phyloP scores from a whole-genome alignment of 2,888 invertebrate species.

The Lasioglossum figueresi region DNA sequence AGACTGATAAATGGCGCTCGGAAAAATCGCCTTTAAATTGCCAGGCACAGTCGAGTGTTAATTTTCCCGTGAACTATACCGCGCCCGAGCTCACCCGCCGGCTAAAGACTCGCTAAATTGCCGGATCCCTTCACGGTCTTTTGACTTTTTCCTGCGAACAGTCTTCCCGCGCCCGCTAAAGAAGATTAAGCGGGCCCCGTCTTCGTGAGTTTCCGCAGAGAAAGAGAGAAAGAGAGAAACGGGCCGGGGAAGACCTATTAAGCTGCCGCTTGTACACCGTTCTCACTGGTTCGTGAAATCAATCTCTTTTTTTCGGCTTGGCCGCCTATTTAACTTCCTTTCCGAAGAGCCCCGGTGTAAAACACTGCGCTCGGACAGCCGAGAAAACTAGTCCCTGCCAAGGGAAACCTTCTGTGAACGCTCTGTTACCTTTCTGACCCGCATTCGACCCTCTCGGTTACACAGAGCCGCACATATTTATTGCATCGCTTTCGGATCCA shows the following conservation, averaged over 20 bases:
- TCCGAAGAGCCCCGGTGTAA: conserved; percentile 2
- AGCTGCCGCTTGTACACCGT: conserved; percentile 22
- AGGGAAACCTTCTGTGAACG: not conserved
- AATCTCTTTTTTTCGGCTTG: conserved; percentile 28
- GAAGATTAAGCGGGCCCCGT: conserved; percentile 37
- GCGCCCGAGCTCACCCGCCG: not conserved
- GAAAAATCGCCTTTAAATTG: conserved; percentile 5
- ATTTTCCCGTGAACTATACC: conserved; percentile 10
- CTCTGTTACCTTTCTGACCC: not conserved
- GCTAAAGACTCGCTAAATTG: conserved; percentile 13
- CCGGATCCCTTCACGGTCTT: not conserved
- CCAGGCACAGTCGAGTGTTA: not conserved
- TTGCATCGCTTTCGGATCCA: not conserved
- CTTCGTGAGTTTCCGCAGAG: conserved; percentile 1
- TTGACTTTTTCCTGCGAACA: conserved; percentile 11
- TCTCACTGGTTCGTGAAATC: conserved; percentile 30
- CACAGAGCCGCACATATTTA: not conserved
- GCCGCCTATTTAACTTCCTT: conserved; percentile 37
- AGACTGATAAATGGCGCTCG: not conserved
- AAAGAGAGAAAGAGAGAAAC: not conserved
- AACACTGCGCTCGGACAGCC: not conserved
- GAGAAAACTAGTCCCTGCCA: conserved; percentile 7
- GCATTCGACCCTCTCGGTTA: not conserved
- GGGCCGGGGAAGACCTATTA: conserved; percentile 28
- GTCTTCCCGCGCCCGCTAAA: conserved; percentile 4